Base-by-base conservation (phyloP, 1,140 invertebrate species). In the Cryptotermes secundus region DNA sequence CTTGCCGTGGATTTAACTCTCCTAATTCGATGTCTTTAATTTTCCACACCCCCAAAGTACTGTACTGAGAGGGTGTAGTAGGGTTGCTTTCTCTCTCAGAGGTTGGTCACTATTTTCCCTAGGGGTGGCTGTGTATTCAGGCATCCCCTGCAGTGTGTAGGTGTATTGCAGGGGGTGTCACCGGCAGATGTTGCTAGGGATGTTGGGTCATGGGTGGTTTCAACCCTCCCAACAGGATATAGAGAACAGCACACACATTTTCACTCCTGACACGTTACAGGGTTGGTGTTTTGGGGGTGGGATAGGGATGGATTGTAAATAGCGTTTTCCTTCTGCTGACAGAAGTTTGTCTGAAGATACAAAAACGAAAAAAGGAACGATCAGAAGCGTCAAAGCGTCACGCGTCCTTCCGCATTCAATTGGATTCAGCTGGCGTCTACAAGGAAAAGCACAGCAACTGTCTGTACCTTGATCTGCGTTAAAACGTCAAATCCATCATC, bases 81-180 rank as follows among this genome's bases (percentile, higher is more conserved):
- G 59, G 59, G 59, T 31, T 72, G 16, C 59, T 72, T 72, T 72
- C 59, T 31, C 26, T 72, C 26, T 26, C 59, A 72, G 59, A 72
- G 59, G 59, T 26, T 72, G 59, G 59, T 72, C 59, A 72, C 59
- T 72, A 72, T 72, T 72, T 72, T 72, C 59, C 59, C 59, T 72
- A 72, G 26, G 10, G 59, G 26, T 72, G 14, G 26, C 59, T 26
- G 26, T 31, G n/a, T 31, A n/a, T 72, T n/a, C 59, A 26, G 26
- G 4, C 26, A 72, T 72, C 59, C 59, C 59, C 59, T 72, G 26
- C 59, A 31, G 26, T n/a, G 26, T n/a, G 19, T 59, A 59, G 12
- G 53, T 42, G 38, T 42, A 42, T 9, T 42, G 38, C 26, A 72
- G 59, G 59, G 59, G 59, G 59, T 72, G 59, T 72, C 59, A 72